These are phyloP conservation scores for Acropternis orthonyx DNA, from an alignment of 2,797 vertebrate genomes.

Conservation along the genomic window DNA sequence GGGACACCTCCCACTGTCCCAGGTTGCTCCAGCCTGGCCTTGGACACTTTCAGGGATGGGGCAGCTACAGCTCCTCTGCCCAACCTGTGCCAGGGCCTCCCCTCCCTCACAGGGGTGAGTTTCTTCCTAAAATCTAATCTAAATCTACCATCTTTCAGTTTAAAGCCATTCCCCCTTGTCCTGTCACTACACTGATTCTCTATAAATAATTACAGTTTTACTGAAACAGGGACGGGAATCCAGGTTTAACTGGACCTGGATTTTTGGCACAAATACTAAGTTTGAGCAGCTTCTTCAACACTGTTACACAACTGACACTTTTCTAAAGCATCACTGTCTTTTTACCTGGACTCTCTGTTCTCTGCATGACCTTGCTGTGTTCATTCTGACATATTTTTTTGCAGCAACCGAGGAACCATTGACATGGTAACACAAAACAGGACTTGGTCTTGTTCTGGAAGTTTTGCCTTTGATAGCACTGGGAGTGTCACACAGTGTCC, in stretches of 20 bases:
- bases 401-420: not conserved
- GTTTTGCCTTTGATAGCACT: not conserved
- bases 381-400: constrained; percentile 14
- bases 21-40: not conserved
- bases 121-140: not conserved
- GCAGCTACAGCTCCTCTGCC: not conserved
- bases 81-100: not conserved
- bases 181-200: not conserved
- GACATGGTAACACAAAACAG: not conserved
- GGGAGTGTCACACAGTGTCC: not conserved
- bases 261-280: not conserved
- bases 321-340: not conserved
- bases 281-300: not conserved
- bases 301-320: not conserved
- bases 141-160: not conserved
- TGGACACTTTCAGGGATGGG: not conserved
- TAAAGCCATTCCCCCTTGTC: not conserved
- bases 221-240: not conserved
- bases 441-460: not conserved
- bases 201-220: not conserved
- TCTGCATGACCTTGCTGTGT: not conserved
- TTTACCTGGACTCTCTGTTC: not conserved
- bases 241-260: not conserved
- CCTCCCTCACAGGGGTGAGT: not conserved
- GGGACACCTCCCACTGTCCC: not conserved